Evolutionary conservation across 2,113 vertebrate species (phyloP).

Genomic region (Saguinus imperator): DNA sequence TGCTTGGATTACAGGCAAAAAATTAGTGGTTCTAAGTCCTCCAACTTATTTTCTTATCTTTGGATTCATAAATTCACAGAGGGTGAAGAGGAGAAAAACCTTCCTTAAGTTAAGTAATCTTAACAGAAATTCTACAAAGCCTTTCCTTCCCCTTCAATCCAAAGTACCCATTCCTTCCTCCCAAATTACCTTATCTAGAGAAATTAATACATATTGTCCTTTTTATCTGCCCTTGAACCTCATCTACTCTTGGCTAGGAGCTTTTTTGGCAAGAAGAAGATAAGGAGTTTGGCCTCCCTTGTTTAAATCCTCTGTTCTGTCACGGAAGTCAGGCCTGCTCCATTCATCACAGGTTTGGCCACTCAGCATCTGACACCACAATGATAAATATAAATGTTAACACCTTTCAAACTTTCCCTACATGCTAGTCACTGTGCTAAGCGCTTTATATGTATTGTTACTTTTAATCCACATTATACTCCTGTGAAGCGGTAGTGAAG

Average conservation of each 20-base stretch:
- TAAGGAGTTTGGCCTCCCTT: constrained; percentile 43
- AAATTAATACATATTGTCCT: constrained; percentile 1
- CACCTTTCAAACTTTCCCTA: constrained; percentile 8
- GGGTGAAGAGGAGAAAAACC: background rate
- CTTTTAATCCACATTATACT: background rate
- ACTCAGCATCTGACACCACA: constrained; percentile 15
- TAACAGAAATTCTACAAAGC: background rate
- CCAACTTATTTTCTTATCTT: background rate
- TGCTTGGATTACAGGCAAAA: background rate
- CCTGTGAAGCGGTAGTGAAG: background rate
- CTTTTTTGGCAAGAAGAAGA: constrained; percentile 20
- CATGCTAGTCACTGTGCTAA: background rate
- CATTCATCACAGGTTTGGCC: constrained; percentile 33
- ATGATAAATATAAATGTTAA: constrained; percentile 37
- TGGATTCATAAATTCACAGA: constrained; percentile 31
- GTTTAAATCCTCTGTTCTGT: constrained; percentile 42
- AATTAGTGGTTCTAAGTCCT: background rate
- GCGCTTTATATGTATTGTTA: background rate
- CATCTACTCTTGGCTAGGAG: constrained; percentile 27
- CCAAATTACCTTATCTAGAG: background rate
- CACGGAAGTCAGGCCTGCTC: background rate
- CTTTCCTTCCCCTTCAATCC: background rate
- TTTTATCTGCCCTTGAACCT: constrained; percentile 38
- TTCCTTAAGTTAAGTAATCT: background rate
- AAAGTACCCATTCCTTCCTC: background rate